A percentile compares a stretch with the other conserved stretches of the same genome.
These are phyloP conservation scores for Spongilla lacustris DNA, from an alignment of 37 sponge, comb jelly and placozoan genomes.

Conservation along the genomic window DNA sequence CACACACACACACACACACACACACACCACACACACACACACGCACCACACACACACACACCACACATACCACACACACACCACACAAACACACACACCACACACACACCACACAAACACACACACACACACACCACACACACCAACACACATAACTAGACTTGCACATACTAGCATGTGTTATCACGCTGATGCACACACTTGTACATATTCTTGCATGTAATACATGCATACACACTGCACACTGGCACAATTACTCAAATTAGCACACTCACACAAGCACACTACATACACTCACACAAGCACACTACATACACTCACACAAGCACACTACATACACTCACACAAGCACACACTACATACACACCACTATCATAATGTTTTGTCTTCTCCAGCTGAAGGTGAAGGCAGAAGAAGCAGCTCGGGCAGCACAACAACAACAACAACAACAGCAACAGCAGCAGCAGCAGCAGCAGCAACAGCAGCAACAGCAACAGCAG, in stretches of 20 bases:
- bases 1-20: not conserved
- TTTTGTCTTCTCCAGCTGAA: not conserved
- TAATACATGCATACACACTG: not conserved
- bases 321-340: not conserved
- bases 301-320: not conserved
- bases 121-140: no score
- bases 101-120: no score
- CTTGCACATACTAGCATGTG: no score
- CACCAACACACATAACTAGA: no score
- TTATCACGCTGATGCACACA: no score
- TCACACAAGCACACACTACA: no score
- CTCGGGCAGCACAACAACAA: not conserved
- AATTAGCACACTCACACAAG: not conserved
- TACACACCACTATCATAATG: not conserved
- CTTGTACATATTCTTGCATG: no score
- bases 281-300: not conserved
- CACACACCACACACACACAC: not conserved
- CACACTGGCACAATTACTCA: not conserved
- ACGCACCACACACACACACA: no score
- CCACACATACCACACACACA: no score
- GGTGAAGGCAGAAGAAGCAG: not conserved
- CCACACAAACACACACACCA: no score
- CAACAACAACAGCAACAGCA: conserved; percentile 27
- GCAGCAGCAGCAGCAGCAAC: conserved; percentile 43
- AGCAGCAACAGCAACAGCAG: conserved; percentile 42